phyloP scores from a whole-genome alignment of 2,797 vertebrate genomes.

The Sciaenops ocellatus region DNA sequence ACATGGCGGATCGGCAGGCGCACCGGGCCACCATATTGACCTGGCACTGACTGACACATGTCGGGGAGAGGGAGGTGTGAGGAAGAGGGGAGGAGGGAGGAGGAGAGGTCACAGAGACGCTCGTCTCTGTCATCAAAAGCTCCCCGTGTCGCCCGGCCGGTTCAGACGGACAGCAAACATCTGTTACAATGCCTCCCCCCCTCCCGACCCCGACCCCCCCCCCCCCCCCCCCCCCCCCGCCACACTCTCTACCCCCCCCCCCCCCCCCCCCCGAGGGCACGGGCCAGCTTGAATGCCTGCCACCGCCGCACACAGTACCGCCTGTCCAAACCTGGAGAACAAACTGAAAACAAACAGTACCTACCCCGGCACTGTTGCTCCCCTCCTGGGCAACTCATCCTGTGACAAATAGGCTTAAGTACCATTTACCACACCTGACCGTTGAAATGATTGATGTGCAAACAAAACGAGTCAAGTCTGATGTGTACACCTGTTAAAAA shows the following conservation, averaged over 20 bases:
- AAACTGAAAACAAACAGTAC: constrained; percentile 40
- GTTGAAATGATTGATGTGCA: constrained; percentile 55
- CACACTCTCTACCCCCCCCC: background rate
- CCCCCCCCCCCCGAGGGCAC: constrained; percentile 43
- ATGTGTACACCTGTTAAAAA: constrained; percentile 41
- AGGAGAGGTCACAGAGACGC: constrained; percentile 67
- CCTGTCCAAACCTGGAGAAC: constrained; percentile 52
- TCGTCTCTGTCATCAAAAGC: constrained; percentile 60
- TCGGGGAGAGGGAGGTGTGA: constrained; percentile 69
- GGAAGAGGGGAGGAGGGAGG: constrained; percentile 44
- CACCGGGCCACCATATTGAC: constrained; percentile 79
- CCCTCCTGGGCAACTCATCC: constrained; percentile 22
- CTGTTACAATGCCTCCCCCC: constrained; percentile 62
- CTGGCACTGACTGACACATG: constrained; percentile 83
- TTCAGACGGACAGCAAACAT: constrained; percentile 66
- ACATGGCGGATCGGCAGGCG: constrained; percentile 76
- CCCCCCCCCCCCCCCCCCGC: constrained; percentile 14
- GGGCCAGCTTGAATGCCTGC: constrained; percentile 58
- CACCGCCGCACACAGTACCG: constrained; percentile 45
- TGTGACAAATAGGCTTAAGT: constrained; percentile 51
- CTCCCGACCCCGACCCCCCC: constrained; percentile 15
- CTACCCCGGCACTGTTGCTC: constrained; percentile 6
- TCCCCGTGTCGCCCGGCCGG: background rate
- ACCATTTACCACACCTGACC: constrained; percentile 46
- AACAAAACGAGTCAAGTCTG: constrained; percentile 36